phyloP scores from a whole-genome alignment of 2,888 invertebrate species.

The Abscondita cerata region DNA sequence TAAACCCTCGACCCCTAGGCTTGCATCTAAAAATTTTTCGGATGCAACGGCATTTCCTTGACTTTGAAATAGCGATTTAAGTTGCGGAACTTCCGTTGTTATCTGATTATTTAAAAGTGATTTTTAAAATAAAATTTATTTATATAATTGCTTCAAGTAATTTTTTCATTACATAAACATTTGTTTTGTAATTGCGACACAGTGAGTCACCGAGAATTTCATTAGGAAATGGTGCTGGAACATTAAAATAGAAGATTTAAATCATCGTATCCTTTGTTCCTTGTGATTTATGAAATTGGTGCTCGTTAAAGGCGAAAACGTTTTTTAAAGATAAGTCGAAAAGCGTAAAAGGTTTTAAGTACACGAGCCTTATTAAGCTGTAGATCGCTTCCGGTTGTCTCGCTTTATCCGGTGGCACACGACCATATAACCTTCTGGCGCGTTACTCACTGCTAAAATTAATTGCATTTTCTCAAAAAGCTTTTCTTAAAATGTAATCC shows the following conservation, averaged over 20 bases:
- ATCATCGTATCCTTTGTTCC: too few relatives aligned
- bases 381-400: constrained; percentile 28
- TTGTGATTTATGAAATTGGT: too few relatives aligned
- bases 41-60: constrained; percentile 27
- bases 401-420: constrained; percentile 25
- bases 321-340: too few relatives aligned
- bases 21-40: constrained; percentile 11
- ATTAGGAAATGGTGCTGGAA: too few relatives aligned
- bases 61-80: constrained; percentile 10
- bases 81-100: constrained; percentile 26
- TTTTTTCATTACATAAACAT: too few relatives aligned
- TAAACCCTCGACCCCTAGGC: constrained; percentile 7
- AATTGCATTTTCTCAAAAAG: too few relatives aligned
- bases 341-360: constrained; percentile 20
- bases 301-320: too few relatives aligned
- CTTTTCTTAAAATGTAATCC: too few relatives aligned
- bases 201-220: too few relatives aligned
- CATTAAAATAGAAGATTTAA: too few relatives aligned
- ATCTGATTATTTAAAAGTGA: constrained; percentile 1
- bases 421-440: not conserved
- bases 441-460: not conserved
- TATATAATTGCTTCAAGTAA: not conserved
- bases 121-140: not conserved
- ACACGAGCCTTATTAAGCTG: constrained; percentile 29
- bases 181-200: too few relatives aligned